Evolutionary conservation across 2,113 vertebrate genomes (phyloP), one percentile per base, ranked within the genome.

Genomic region (Grus americana): DNA sequence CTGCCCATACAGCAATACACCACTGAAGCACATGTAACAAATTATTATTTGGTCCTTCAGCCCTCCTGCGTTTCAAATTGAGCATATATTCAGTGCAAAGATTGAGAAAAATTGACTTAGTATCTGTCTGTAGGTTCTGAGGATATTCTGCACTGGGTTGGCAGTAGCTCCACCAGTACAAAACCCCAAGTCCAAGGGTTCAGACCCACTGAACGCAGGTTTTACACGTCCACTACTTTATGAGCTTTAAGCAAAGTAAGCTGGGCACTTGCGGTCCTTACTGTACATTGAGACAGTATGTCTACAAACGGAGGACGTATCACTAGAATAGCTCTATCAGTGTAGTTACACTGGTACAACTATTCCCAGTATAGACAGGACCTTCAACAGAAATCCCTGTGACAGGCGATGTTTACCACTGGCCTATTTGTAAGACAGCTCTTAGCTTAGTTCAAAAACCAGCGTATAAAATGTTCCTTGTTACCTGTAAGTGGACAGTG

Each of bases 401-500:
- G 42, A 85, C 59, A 73, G 81, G 46, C 58, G 82, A 32, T 36
- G 34, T n/a, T 89, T 89, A 32, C 70, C 65, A 87, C 61, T 84
- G 73, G 61, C 52, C 50, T 74, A 15, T 61, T 81, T 68, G 34
- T 40, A 89, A 50, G 49, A 73, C 54, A 74, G 32, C 29, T 88
- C 11, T 3, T 50, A 49, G 27, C 68, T 62, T 15, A 65, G 46
- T 34, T 88, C 26, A 91, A 82, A 91, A 92, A 66, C 4, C 65
- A 87, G 34, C 0, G 0, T 44, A 50, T 20, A 70, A 86, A 94
- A 88, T 21, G 42, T 42, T 79, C 44, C 80, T 79, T 85, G 71
- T 86, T 88, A 95, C 92, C 92, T 97, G 95, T 96, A 97, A 97
- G 97, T 97, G 95, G 97, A 97, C 96, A 97, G 94, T 97, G 89